Evolutionary conservation across 2,888 invertebrate genomes (phyloP), one percentile per base, ranked within the genome.

Genomic region (Pachycephus smyrnensis): DNA sequence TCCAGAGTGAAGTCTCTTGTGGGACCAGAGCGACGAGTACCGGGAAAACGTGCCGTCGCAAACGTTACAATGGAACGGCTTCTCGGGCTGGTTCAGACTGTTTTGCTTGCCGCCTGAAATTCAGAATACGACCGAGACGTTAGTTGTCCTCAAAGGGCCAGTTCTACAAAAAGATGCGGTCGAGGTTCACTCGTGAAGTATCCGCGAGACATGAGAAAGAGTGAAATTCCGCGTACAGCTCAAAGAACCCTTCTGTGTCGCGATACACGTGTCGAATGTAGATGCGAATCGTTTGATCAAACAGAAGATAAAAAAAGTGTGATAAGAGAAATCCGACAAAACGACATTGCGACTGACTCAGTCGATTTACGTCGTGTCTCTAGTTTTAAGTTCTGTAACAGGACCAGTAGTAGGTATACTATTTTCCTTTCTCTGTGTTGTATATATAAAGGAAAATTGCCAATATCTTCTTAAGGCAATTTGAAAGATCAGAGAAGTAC

Each of bases 11-110:
- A 97, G 93, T 88, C 97, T 95, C 92, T 97, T 97, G 91, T 97
- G 97, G 15, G 97, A 97, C 97, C 97, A 97, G 78, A 97, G 92
- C 77, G 96, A 97, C 69, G 97, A 97, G 92, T 97, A 97, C 88
- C 96, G 94, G 80, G 96, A 96, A 91, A 96, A 96, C 15, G 96
- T 91, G 76, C 93, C 96, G 77, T 97, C 97, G 88, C 97, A 97
- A 85, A 97, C 96, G 89, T 97, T 97, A 92, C 97, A 97, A 88
- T 96, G 96, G 91, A 96, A 97, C 1, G 97, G 97, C 92, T 97
- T 97, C 86, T 97, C 97, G 84, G 94, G 90, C 83, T 91, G 91
- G 83, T 90, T 90, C 81, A 91, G 91, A 88, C 88, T 90, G 86
- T 91, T 91, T 87, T 91, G 91, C 84, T 91, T 91, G 82, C 91